Evolutionary conservation across 2,888 invertebrate species (phyloP).

Genomic region (Mesorhabditis belari): DNA sequence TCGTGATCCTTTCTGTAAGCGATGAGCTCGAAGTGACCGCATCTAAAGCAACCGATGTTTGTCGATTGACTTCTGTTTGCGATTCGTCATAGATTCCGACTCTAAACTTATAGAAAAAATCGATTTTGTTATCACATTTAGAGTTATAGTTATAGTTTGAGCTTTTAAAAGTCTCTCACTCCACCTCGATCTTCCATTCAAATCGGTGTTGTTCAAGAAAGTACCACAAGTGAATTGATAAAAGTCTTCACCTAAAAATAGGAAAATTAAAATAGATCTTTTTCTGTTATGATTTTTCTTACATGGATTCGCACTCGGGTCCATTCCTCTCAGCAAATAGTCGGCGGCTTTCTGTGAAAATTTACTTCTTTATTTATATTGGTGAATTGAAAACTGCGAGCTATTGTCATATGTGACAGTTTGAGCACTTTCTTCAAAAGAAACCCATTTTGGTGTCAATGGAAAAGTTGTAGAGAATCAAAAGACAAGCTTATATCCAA

Average conservation of each 20-base stretch:
- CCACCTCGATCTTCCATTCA: background rate
- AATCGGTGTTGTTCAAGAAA: slow-evolving; percentile 3
- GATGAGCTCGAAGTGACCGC: slow-evolving; percentile 10
- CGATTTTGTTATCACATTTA: background rate
- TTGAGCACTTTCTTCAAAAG: too few relatives aligned
- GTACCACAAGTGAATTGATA: slow-evolving; percentile 33
- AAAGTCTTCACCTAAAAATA: slow-evolving; percentile 20
- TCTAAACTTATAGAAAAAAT: slow-evolving; percentile 4
- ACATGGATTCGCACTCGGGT: slow-evolving; percentile 38
- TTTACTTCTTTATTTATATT: too few relatives aligned
- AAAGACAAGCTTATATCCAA: too few relatives aligned
- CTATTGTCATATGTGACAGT: too few relatives aligned
- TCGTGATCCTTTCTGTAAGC: slow-evolving; percentile 33
- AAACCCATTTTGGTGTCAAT: too few relatives aligned
- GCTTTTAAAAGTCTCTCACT: slow-evolving; percentile 10
- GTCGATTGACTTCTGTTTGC: slow-evolving; percentile 33
- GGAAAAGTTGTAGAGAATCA: too few relatives aligned
- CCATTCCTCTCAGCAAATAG: slow-evolving; percentile 36
- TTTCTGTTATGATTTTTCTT: too few relatives aligned
- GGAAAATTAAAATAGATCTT: background rate
- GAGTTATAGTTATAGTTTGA: too few relatives aligned
- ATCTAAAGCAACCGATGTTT: slow-evolving; percentile 21
- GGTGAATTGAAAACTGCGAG: too few relatives aligned
- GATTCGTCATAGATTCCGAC: slow-evolving; percentile 41
- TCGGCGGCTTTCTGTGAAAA: slow-evolving; percentile 19